Conservation (phyloP, 2,797 vertebrate species). For the Poeciliopsis paucimaculata region DNA sequence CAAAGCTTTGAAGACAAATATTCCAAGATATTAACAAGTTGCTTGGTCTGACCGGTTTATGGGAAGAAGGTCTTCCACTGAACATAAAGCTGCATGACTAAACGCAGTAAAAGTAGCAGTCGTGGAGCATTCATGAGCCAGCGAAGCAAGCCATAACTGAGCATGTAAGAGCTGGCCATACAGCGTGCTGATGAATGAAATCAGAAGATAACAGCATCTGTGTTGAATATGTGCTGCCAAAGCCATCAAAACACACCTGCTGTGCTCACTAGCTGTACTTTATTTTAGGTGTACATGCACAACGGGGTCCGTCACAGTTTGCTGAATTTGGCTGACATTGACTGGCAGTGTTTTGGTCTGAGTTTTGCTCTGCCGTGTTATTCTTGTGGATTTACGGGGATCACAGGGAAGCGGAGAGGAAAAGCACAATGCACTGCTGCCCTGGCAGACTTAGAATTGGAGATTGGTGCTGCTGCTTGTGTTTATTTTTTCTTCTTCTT, state of each 20-base stretch:
- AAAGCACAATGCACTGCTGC: conserved; percentile 40
- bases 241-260: conserved; percentile 18
- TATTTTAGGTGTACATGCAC: conserved; percentile 30
- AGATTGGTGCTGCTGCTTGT: conserved; percentile 5
- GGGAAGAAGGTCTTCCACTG: background rate
- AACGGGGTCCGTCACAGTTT: conserved; percentile 43
- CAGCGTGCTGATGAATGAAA: background rate
- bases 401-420: conserved; percentile 46
- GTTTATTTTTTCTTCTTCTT: background rate
- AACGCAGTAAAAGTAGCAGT: background rate
- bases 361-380: conserved; percentile 26
- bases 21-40: background rate
- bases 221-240: conserved; percentile 4
- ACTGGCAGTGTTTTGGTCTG: conserved; percentile 46
- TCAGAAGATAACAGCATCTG: conserved; percentile 12
- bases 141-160: background rate
- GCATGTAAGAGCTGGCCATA: background rate
- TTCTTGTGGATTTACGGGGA: conserved; percentile 41
- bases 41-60: background rate
- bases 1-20: background rate
- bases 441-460: conserved; percentile 11
- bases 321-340: conserved; percentile 45
- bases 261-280: conserved; percentile 14
- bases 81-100: background rate
- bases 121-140: background rate